Percentiles rank a stretch among this genome's conserved stretches.
Evolutionary conservation across 2,888 invertebrate genomes (phyloP).

Genomic region (Ecliptopera silaceata): DNA sequence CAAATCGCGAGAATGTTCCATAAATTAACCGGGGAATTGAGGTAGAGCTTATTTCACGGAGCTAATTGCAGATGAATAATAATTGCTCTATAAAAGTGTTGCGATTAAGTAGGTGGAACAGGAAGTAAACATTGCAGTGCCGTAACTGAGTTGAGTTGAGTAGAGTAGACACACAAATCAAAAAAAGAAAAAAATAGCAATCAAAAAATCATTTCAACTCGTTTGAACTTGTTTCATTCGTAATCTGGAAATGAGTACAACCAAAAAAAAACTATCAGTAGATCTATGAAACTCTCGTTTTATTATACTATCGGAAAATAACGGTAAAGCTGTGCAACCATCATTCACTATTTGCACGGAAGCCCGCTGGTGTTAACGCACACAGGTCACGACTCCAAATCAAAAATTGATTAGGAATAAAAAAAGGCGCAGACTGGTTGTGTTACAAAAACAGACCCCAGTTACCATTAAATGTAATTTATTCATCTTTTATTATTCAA

Average conservation of each 20-base stretch:
- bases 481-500: constrained; percentile 67
- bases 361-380: constrained; percentile 62
- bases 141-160: constrained; percentile 15
- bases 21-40: constrained; percentile 42
- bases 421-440: constrained; percentile 57
- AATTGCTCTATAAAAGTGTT: constrained; percentile 37
- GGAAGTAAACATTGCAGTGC: constrained; percentile 32
- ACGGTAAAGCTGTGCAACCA: constrained; percentile 24
- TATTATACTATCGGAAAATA: constrained; percentile 6
- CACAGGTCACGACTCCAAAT: constrained; percentile 74
- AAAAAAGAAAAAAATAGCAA: constrained; percentile 1
- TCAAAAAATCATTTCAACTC: too few species aligned
- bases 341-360: constrained; percentile 55
- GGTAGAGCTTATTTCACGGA: constrained; percentile 39
- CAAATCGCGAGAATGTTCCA: constrained; percentile 42
- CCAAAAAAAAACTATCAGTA: background rate
- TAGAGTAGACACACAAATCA: background rate
- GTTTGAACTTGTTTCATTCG: too few species aligned
- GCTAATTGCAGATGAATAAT: constrained; percentile 45
- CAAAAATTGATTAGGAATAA: constrained; percentile 73
- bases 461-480: constrained; percentile 70
- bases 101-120: constrained; percentile 32
- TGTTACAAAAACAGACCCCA: constrained; percentile 58
- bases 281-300: background rate
- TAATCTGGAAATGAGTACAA: too few species aligned